Base-by-base conservation (phyloP, 2,797 vertebrate genomes). In the Todus mexicanus region DNA sequence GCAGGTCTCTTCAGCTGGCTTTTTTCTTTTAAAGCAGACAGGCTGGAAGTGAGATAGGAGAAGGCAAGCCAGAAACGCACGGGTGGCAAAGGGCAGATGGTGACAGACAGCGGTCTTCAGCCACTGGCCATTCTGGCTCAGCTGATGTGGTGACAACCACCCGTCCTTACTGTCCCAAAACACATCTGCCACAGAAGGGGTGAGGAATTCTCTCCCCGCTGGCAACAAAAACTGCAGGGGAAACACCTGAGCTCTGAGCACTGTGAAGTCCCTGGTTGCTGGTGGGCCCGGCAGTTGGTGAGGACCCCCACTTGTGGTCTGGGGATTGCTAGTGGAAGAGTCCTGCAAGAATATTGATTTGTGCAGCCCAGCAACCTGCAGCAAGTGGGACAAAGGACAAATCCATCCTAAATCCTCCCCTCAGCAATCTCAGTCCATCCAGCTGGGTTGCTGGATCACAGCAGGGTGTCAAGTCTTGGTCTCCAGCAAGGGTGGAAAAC, bases 371-470 rank as follows among this genome's bases (percentile, higher is more conserved):
- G 61, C 22, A 66, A 64, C 13, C 53, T n/a, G 20, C 23, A 74
- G 72, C 50, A 45, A 1, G 0, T 0, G 0, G 38, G 63, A 70
- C 35, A 33, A 38, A 48, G 22, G 9, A 35, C 47, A 25, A 84
- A 68, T 20, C 61, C 42, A 45, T n/a, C 16, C 54, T 70, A 75
- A 87, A 51, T 43, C 15, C 29, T 61, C 9, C 16, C 35, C 12
- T 43, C 45, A 31, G 29, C 72, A 80, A 64, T 42, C 48, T 63
- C 50, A 27, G 33, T 65, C 68, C 47, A 69, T 43, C 38, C 48
- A 74, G 53, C 19, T 51, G n/a, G 38, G 51, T 59, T 64, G 27
- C 25, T 63, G 61, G 33, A 35, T 72, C 68, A 47, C 21, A 65
- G 68, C 1, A 1, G 42, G 16, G 18, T 74, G 38, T 35, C n/a